Evolutionary conservation across 2,888 invertebrate genomes (phyloP), one percentile per base, ranked within the genome.

Genomic region (Branchinecta sandiegonensis): DNA sequence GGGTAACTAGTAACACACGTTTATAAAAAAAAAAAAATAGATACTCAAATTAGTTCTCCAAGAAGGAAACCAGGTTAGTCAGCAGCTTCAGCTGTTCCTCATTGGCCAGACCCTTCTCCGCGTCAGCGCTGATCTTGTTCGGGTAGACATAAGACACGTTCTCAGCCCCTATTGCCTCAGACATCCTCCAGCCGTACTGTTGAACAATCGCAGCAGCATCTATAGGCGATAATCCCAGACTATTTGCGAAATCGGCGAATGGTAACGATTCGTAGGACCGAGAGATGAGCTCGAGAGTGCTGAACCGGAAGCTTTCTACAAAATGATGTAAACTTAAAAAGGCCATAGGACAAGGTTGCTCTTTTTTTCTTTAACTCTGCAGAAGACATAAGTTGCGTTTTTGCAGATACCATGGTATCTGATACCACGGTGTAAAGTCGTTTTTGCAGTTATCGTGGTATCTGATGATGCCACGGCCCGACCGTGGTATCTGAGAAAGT

Each of bases 1-100:
- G 6, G 37, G 37, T 37, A 37, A 37, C 2, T 37, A 37, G 37
- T 37, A 37, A 37, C 37, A 37, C 37, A 37, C 37, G 37, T 37
- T 37, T 37, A 37, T 23, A 37, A 37, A 37, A 37, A 4, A 37
- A 37, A 37, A 37, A 37, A 37, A 23, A 23, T 3, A 23, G 23
- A 37, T 37, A 37, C 37, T 37, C 37, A 56, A 56, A 56, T 17
- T 56, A 56, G 10, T 56, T 56, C 17, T 56, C 56, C 56, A 56
- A 56, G 56, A 56, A 56, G n/a, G 56, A 56, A 56, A 56, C 56
- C 8, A 56, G 17, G 9, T 56, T 56, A n/a, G 56, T 56, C 8
- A 56, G 56, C 8, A 56, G 56, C n/a, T n/a, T 56, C 9, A 56
- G 9, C n/a, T 56, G 17, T 14, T 56, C 56, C n/a, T 8, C 56